A percentile compares a stretch with the other conserved stretches of the same genome.
Evolutionary conservation across 2,888 invertebrate species (phyloP).

Genomic region (Calliopum simillimum): DNA sequence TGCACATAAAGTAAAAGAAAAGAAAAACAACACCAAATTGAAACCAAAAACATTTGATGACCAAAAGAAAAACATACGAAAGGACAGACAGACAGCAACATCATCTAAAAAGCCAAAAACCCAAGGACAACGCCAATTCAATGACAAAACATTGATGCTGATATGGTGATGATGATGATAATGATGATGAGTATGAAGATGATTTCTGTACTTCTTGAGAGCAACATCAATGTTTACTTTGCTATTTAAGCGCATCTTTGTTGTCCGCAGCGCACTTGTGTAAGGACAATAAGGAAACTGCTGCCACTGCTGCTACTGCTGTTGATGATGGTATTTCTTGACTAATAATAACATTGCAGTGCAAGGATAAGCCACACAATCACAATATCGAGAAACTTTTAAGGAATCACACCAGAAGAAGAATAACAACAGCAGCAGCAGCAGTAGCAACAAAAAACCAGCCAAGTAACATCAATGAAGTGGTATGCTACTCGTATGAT

Average conservation of each 20-base stretch:
- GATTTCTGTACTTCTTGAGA: not conserved
- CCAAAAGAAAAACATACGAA: not conserved
- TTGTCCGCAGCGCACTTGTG: conserved; percentile 18
- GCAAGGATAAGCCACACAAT: conserved; percentile 36
- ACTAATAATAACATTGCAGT: conserved; percentile 33
- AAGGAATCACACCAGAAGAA: conserved; percentile 32
- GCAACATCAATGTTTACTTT: conserved; percentile 32
- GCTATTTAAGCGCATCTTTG: conserved; percentile 32
- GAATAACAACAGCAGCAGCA: not conserved
- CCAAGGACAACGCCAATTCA: too few relatives aligned
- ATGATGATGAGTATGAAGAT: not conserved
- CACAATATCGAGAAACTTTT: conserved; percentile 36
- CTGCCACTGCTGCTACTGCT: conserved; percentile 4
- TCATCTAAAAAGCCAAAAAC: too few relatives aligned
- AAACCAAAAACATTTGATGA: not conserved
- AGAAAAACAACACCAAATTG: not conserved
- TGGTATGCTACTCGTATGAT: too few relatives aligned
- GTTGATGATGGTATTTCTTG: conserved; percentile 24
- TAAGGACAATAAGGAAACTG: not conserved
- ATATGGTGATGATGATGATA: too few relatives aligned
- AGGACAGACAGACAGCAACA: not conserved
- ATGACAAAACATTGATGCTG: too few relatives aligned
- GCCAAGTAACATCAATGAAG: not conserved
- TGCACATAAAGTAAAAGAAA: not conserved
- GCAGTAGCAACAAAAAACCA: not conserved